Percentiles rank a stretch among this genome's conserved stretches.
Evolutionary conservation across 2,797 vertebrate genomes (phyloP).

Genomic region (Clarias fuscus): DNA sequence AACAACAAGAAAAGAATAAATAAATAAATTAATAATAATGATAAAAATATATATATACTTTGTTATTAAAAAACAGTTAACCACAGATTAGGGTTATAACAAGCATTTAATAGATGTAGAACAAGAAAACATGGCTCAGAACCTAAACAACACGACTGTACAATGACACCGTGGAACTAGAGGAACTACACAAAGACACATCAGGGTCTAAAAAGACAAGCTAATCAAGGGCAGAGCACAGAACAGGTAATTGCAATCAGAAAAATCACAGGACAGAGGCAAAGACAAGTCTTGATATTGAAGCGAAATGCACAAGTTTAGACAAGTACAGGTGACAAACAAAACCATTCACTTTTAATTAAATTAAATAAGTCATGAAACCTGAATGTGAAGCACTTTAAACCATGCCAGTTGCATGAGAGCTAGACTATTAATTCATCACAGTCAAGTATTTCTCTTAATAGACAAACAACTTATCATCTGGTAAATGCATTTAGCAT

Average conservation of each 20-base stretch:
- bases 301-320: neutral
- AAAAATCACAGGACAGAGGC: neutral
- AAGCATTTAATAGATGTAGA: neutral
- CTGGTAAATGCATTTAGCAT: neutral
- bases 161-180: neutral
- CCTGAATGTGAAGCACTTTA: neutral
- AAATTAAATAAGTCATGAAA: neutral
- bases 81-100: neutral
- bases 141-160: neutral
- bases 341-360: neutral
- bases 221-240: neutral
- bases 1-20: too few relatives aligned
- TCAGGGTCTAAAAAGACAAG: neutral
- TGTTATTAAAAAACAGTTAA: neutral
- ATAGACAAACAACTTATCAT: neutral
- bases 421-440: neutral
- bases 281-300: neutral
- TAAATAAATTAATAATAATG: too few relatives aligned
- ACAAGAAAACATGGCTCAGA: neutral
- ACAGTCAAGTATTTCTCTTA: neutral
- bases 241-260: neutral
- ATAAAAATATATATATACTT: neutral
- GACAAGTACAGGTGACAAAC: neutral
- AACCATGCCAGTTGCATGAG: neutral
- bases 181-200: neutral